Evolutionary conservation across 2,888 invertebrate genomes (phyloP).

Genomic region (Polydrusus pterygomalis): DNA sequence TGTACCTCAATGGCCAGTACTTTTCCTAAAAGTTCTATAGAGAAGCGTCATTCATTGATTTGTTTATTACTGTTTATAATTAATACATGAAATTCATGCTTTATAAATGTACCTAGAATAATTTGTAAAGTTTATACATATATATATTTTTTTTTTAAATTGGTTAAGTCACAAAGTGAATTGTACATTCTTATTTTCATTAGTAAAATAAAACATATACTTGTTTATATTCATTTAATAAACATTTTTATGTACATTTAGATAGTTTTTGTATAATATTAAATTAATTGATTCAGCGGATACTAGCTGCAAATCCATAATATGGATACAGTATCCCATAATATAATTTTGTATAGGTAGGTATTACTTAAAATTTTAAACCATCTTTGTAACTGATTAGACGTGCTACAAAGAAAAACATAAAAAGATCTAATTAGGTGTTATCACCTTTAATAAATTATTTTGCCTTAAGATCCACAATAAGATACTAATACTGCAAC

Average conservation of each 20-base stretch:
- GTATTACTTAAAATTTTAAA: neutral
- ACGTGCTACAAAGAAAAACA: neutral
- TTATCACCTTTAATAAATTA: too few species aligned
- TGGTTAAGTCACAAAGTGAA: slow-evolving; percentile 21
- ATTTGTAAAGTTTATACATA: slow-evolving; percentile 3
- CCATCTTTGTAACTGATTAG: neutral
- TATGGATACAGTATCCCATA: too few species aligned
- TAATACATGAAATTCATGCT: neutral
- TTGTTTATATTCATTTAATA: slow-evolving; percentile 37
- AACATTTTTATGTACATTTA: slow-evolving; percentile 27
- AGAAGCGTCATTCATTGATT: neutral
- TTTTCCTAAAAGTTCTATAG: too few species aligned
- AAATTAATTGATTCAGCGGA: too few species aligned
- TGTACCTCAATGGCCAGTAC: too few species aligned
- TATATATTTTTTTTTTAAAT: neutral
- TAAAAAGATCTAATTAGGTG: too few species aligned
- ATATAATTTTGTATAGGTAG: too few species aligned
- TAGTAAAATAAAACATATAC: slow-evolving; percentile 25
- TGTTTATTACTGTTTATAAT: neutral
- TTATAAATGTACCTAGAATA: slow-evolving; percentile 5
- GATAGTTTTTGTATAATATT: neutral
- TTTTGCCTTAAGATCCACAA: too few species aligned
- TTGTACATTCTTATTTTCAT: slow-evolving; percentile 38
- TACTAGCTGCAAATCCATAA: too few species aligned
- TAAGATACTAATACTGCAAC: too few species aligned